phyloP scores from a whole-genome alignment of 37 sponge, comb jelly and placozoan species.

The Chondrilla cf. caribensis region DNA sequence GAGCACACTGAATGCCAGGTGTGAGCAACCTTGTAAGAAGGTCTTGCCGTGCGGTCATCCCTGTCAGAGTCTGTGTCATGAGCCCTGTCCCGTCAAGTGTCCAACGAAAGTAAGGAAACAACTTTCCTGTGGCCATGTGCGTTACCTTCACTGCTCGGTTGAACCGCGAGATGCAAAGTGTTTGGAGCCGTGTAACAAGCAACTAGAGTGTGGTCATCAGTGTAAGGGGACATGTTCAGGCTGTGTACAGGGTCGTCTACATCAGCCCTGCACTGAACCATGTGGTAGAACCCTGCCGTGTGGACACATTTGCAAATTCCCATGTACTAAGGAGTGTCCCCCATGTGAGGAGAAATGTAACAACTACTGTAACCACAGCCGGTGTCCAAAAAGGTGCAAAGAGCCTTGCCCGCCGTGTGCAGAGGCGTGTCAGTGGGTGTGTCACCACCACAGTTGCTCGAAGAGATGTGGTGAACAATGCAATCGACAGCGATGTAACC shows the following conservation, averaged over 20 bases:
- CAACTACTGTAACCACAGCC: slow-evolving; percentile 76
- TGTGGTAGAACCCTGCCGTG: slow-evolving; percentile 77
- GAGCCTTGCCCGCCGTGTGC: slow-evolving; percentile 67
- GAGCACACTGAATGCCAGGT: slow-evolving; percentile 16
- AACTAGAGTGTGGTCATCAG: slow-evolving; percentile 66
- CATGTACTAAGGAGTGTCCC: slow-evolving; percentile 61
- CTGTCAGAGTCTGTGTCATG: slow-evolving; percentile 59
- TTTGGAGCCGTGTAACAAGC: slow-evolving; percentile 22
- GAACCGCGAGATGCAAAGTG: slow-evolving; percentile 30
- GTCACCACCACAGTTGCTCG: slow-evolving; percentile 67
- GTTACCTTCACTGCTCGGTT: slow-evolving; percentile 21
- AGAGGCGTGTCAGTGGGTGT: slow-evolving; percentile 81
- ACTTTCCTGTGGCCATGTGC: slow-evolving; percentile 67
- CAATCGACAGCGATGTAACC: slow-evolving; percentile 68
- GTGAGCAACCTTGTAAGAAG: slow-evolving; percentile 49
- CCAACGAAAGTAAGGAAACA: not conserved
- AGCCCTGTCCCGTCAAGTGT: slow-evolving; percentile 53
- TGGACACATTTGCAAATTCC: slow-evolving; percentile 77
- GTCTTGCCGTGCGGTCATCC: slow-evolving; percentile 72
- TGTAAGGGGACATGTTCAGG: slow-evolving; percentile 71
- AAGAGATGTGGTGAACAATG: slow-evolving; percentile 73
- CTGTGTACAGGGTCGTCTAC: slow-evolving; percentile 73
- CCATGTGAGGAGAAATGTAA: slow-evolving; percentile 62
- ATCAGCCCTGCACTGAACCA: slow-evolving; percentile 45
- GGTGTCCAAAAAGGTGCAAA: slow-evolving; percentile 67